Conservation (phyloP, 2,797 vertebrate genomes). For the Periparus ater region DNA sequence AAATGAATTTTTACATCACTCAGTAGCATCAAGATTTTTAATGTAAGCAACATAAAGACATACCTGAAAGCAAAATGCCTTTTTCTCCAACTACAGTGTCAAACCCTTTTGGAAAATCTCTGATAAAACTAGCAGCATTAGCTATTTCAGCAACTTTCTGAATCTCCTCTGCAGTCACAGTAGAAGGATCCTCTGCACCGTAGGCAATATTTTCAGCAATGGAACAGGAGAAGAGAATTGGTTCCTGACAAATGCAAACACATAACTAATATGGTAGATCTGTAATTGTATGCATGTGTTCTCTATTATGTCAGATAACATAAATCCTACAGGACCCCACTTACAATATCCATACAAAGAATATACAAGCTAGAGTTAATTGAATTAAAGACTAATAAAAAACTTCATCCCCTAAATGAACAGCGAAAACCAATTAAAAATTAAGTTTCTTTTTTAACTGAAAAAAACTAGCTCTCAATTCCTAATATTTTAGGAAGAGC, state of each 20-base stretch:
- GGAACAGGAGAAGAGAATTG: conserved; percentile 94
- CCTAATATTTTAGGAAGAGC: neutral
- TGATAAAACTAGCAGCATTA: conserved; percentile 89
- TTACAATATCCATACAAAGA: neutral
- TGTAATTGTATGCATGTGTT: neutral
- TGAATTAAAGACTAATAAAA: neutral
- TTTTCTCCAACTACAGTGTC: conserved; percentile 95
- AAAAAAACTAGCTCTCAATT: neutral
- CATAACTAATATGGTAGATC: neutral
- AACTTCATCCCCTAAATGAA: neutral
- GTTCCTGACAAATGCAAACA: conserved; percentile 81
- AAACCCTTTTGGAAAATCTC: conserved; percentile 88
- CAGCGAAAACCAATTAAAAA: neutral
- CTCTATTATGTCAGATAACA: neutral
- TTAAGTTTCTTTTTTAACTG: neutral
- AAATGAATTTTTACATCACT: neutral
- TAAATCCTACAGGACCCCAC: neutral
- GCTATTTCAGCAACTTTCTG: conserved; percentile 86
- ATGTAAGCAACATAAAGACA: neutral
- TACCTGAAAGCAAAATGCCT: conserved; percentile 94
- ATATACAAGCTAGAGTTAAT: neutral
- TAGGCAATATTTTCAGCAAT: conserved; percentile 96
- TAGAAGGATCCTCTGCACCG: conserved; percentile 81
- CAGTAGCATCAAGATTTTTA: neutral
- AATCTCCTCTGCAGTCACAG: conserved; percentile 84